Percentiles rank a stretch among this genome's conserved stretches.
phyloP scores from a whole-genome alignment of 2,113 vertebrate genomes.

The Galeopterus variegatus region DNA sequence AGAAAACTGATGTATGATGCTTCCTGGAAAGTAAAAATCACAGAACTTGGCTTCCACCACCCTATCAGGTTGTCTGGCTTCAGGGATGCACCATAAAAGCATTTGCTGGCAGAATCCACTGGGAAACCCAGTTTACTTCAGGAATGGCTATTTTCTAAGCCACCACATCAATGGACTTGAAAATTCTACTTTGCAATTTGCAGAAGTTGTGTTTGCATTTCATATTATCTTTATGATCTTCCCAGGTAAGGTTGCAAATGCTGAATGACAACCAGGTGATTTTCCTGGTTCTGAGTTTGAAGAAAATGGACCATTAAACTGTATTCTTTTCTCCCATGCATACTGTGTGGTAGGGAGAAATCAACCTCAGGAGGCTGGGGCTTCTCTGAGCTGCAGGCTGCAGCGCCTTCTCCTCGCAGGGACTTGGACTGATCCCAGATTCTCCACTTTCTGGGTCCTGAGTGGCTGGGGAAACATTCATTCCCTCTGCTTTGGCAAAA shows the following conservation, averaged over 20 bases:
- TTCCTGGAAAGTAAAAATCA: conserved; percentile 95
- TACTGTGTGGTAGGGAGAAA: neutral
- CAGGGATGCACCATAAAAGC: conserved; percentile 93
- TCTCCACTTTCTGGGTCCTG: neutral
- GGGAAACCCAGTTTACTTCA: conserved; percentile 93
- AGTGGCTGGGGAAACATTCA: neutral
- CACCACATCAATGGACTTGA: conserved; percentile 94
- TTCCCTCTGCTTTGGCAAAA: neutral
- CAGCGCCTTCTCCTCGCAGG: neutral
- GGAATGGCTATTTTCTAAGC: conserved; percentile 93
- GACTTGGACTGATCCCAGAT: neutral
- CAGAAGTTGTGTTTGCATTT: conserved; percentile 94
- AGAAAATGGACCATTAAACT: neutral
- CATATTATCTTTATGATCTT: conserved; percentile 91
- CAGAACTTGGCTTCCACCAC: conserved; percentile 90
- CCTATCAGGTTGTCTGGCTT: conserved; percentile 91
- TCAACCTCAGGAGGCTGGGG: neutral
- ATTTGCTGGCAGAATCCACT: conserved; percentile 93
- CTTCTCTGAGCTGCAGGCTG: neutral
- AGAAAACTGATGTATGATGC: conserved; percentile 92
- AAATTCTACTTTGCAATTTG: conserved; percentile 91
- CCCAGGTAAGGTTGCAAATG: conserved; percentile 66
- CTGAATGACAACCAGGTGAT: conserved; percentile 77
- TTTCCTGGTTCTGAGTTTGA: neutral
- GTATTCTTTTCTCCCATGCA: neutral